These are phyloP conservation scores for Nannoperca obscura DNA, from an alignment of 2,797 vertebrate genomes.

Conservation along the genomic window DNA sequence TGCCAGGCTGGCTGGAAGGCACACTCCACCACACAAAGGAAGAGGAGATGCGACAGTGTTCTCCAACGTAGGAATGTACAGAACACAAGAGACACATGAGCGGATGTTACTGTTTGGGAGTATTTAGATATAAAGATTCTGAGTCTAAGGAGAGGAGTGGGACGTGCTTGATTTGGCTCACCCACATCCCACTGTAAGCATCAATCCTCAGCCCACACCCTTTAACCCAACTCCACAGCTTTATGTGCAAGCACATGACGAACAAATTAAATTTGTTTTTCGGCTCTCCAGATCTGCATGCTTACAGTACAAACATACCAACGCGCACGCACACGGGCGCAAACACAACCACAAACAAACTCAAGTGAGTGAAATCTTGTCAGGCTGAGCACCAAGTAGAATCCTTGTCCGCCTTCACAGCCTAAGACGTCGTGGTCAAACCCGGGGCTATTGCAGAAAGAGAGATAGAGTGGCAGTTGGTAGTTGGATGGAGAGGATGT, in stretches of 20 bases:
- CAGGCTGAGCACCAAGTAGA: conserved; percentile 78
- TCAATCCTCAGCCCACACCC: conserved; percentile 79
- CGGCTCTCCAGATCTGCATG: conserved; percentile 71
- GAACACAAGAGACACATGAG: conserved; percentile 55
- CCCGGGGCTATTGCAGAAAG: conserved; percentile 79
- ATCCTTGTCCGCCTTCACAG: conserved; percentile 84
- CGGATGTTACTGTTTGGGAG: conserved; percentile 66
- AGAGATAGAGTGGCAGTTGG: conserved; percentile 61
- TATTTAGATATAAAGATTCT: conserved; percentile 72
- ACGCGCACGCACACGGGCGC: conserved; percentile 41
- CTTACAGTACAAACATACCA: conserved; percentile 60
- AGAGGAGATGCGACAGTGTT: conserved; percentile 72
- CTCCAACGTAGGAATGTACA: conserved; percentile 63
- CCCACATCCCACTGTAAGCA: conserved; percentile 71
- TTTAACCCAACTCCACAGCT: conserved; percentile 68
- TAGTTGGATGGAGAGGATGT: conserved; percentile 64
- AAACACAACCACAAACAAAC: conserved; percentile 70
- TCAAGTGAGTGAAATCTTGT: conserved; percentile 80
- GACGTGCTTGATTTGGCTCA: conserved; percentile 72
- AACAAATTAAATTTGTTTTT: conserved; percentile 78
- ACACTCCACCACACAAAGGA: conserved; percentile 78
- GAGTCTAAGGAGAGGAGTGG: conserved; percentile 74
- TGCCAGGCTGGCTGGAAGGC: conserved; percentile 82
- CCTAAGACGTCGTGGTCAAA: conserved; percentile 80
- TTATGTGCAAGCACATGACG: conserved; percentile 59